Evolutionary conservation across 2,113 vertebrate species (phyloP).

Genomic region (Dasyurus viverrinus): DNA sequence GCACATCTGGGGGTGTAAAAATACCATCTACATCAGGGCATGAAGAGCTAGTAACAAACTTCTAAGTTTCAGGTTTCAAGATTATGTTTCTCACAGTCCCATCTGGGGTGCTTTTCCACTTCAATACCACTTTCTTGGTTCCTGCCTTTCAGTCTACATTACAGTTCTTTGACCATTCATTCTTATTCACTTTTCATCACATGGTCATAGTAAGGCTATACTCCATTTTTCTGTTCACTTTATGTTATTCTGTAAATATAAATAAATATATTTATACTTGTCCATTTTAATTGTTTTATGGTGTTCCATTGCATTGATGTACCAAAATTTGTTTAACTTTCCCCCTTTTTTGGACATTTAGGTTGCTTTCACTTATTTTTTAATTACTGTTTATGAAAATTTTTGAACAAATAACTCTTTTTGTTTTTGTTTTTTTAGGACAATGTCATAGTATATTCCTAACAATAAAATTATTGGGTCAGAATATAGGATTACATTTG

Average conservation of each 20-base stretch:
- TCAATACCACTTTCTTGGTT: background rate
- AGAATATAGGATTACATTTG: background rate
- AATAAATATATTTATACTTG: background rate
- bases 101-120: too few species aligned
- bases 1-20: too few species aligned
- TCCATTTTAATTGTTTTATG: background rate
- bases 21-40: too few species aligned
- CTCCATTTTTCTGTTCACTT: background rate
- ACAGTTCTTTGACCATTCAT: background rate
- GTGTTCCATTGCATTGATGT: background rate
- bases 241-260: background rate
- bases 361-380: background rate
- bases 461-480: background rate
- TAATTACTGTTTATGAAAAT: background rate
- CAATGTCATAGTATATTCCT: background rate
- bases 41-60: too few species aligned
- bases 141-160: background rate
- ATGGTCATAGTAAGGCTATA: background rate
- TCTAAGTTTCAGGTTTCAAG: too few species aligned
- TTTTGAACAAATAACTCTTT: background rate
- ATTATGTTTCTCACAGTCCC: too few species aligned
- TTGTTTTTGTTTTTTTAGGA: background rate
- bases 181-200: background rate
- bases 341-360: background rate
- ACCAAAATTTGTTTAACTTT: background rate